A percentile compares a stretch with the other conserved stretches of the same genome.
These are phyloP conservation scores for Lycorma delicatula DNA, from an alignment of 1,140 invertebrate genomes.

Conservation along the genomic window DNA sequence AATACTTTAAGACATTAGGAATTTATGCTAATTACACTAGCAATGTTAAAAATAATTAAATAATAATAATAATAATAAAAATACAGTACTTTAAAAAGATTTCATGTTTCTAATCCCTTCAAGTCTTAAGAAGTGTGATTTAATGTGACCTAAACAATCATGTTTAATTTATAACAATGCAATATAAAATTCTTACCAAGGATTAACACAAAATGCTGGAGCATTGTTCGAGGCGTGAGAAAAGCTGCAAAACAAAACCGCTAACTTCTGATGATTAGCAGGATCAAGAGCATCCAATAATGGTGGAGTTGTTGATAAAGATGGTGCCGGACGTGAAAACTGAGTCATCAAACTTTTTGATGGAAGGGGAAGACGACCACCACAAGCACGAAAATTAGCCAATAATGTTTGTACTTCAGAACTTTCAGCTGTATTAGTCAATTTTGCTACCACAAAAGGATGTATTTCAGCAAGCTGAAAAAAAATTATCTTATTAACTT, in stretches of 20 bases:
- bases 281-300: slow-evolving; percentile 71
- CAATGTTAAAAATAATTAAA: too few relatives aligned
- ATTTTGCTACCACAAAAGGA: slow-evolving; percentile 59
- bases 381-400: slow-evolving; percentile 78
- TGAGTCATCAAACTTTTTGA: not conserved
- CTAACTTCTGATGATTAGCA: slow-evolving; percentile 76
- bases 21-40: too few relatives aligned
- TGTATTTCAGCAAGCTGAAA: slow-evolving; percentile 44
- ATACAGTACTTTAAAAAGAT: too few relatives aligned
- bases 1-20: too few relatives aligned
- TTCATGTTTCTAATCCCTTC: too few relatives aligned
- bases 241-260: slow-evolving; percentile 89
- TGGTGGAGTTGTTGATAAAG: not conserved
- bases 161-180: not conserved
- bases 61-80: too few relatives aligned
- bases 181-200: slow-evolving; percentile 52
- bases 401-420: slow-evolving; percentile 58
- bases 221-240: slow-evolving; percentile 68
- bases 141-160: not conserved
- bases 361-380: slow-evolving; percentile 50
- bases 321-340: not conserved
- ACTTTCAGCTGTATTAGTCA: slow-evolving; percentile 52
- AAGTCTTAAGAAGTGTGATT: too few relatives aligned
- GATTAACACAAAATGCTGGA: slow-evolving; percentile 81
- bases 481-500: too few relatives aligned